Conservation (phyloP, 2,797 vertebrate species). For the Knipowitschia caucasica region DNA sequence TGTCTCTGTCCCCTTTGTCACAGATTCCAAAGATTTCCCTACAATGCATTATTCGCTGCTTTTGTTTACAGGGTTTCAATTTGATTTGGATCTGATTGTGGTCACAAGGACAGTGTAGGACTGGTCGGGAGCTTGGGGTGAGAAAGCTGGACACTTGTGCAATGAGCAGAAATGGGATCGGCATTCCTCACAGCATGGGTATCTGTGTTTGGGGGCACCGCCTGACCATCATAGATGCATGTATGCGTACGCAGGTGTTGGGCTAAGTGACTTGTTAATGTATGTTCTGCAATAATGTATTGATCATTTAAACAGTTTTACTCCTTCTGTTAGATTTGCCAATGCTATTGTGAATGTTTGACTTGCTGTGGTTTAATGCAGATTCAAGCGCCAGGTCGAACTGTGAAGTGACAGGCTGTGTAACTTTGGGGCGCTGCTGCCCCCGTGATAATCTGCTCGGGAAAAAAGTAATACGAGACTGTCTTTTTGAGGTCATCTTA, state of each 20-base stretch:
- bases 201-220: constrained; percentile 67
- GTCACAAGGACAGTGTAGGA: constrained; percentile 65
- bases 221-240: constrained; percentile 80
- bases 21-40: constrained; percentile 84
- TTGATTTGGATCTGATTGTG: constrained; percentile 67
- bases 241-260: constrained; percentile 79
- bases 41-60: constrained; percentile 77
- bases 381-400: constrained; percentile 71
- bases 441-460: constrained; percentile 51
- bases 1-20: constrained; percentile 67
- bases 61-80: constrained; percentile 79
- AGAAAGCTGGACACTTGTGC: constrained; percentile 68
- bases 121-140: constrained; percentile 46
- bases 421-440: constrained; percentile 41
- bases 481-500: constrained; percentile 65
- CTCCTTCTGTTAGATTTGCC: constrained; percentile 62
- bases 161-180: constrained; percentile 71
- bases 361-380: constrained; percentile 74
- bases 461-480: constrained; percentile 58
- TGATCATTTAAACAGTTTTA: constrained; percentile 76
- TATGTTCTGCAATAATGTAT: constrained; percentile 86
- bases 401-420: constrained; percentile 59
- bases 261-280: constrained; percentile 81
- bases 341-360: constrained; percentile 79
- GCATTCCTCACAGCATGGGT: constrained; percentile 53